phyloP scores from a whole-genome alignment of 2,888 invertebrate species.

The Agrochola litura region DNA sequence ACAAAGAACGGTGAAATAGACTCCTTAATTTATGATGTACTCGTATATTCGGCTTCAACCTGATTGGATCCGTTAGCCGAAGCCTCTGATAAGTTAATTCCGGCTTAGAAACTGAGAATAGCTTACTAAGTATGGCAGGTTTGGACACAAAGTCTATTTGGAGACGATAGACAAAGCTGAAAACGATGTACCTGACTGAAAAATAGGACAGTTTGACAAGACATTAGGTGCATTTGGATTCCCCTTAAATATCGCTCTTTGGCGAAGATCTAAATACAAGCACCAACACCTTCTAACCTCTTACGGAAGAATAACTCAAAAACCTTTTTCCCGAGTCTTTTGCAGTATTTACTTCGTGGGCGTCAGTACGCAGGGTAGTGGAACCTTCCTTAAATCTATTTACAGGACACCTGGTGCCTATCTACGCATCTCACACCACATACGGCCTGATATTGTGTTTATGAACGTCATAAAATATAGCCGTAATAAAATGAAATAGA shows the following conservation, averaged over 20 bases:
- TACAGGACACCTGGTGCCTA: conserved; percentile 67
- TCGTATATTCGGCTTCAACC: neutral
- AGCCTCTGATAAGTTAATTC: neutral
- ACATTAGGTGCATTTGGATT: neutral
- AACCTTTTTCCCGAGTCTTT: conserved; percentile 5
- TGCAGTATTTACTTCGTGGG: conserved; percentile 1
- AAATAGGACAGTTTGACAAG: neutral
- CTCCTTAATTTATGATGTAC: neutral
- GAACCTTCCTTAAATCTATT: conserved; percentile 60
- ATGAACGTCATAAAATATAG: conserved; percentile 54
- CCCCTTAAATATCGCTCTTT: neutral
- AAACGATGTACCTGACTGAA: conserved; percentile 6
- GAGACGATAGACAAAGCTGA: neutral
- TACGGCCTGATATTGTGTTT: conserved; percentile 52
- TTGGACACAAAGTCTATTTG: neutral
- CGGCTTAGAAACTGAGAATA: neutral
- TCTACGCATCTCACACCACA: conserved; percentile 32
- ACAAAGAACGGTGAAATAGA: neutral
- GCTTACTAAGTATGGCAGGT: neutral
- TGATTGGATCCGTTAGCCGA: conserved; percentile 3
- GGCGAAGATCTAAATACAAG: neutral
- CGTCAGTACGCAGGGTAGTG: conserved; percentile 3
- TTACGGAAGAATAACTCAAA: neutral
- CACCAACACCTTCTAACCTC: neutral
- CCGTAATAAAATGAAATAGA: conserved; percentile 47